These are phyloP conservation scores for Ondatra zibethicus DNA, from an alignment of 2,113 vertebrate species.

Conservation along the genomic window DNA sequence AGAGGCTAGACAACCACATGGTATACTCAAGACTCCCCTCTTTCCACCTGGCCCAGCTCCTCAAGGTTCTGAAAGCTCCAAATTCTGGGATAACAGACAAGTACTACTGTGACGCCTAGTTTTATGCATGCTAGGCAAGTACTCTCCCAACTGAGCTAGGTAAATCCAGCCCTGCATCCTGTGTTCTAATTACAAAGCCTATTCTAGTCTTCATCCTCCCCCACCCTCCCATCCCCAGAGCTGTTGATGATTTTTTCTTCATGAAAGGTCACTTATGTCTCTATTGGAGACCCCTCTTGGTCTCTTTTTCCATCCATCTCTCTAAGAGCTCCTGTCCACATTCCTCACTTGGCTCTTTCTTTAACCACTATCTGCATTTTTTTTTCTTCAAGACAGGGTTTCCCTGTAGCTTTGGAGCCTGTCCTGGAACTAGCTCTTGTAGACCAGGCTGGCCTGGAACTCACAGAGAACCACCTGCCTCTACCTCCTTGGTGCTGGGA, in stretches of 20 bases:
- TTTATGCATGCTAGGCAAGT: not conserved
- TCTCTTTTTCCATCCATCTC: not conserved
- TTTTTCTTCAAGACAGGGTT: too few relatives aligned
- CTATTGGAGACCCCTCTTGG: not conserved
- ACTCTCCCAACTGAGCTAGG: not conserved
- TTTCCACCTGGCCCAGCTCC: not conserved
- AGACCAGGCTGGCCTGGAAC: too few relatives aligned
- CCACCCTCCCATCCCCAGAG: too few relatives aligned
- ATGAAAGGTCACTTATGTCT: not conserved
- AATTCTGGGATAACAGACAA: not conserved
- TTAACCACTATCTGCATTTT: not conserved
- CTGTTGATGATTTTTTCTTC: not conserved
- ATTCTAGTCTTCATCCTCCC: not conserved
- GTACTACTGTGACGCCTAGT: too few relatives aligned
- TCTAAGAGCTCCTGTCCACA: not conserved
- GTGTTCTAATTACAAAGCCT: not conserved
- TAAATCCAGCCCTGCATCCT: not conserved
- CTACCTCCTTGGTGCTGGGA: too few relatives aligned
- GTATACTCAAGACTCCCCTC: not conserved
- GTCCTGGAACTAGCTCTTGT: too few relatives aligned
- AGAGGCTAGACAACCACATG: not conserved
- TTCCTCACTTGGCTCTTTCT: not conserved
- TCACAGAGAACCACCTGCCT: too few relatives aligned
- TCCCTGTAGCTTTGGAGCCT: too few relatives aligned
- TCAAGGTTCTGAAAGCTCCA: not conserved